Base-by-base conservation (phyloP, 2,113 vertebrate species). In the Cyprinus carpio region DNA sequence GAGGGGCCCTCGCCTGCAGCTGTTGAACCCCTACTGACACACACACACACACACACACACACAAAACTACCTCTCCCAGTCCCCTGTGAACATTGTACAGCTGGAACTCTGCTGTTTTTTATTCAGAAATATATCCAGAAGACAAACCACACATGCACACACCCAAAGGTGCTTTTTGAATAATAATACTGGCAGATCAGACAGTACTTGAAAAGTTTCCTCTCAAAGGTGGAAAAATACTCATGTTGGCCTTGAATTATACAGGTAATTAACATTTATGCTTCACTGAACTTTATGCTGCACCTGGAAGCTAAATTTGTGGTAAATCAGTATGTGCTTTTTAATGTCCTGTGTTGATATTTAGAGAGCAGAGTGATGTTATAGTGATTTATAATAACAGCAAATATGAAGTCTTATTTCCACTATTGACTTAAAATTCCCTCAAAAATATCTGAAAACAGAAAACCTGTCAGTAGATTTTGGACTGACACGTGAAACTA, bases 91-190 rank as follows among this genome's bases (percentile, higher is more conserved):
- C 37, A 51, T 71, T 67, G 75, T 74, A 12, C 75, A 77, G 62
- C 74, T 82, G 81, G 34, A 86, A 75, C 34, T 65, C 64, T 71
- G 75, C 34, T 56, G 37, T 83, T 62, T 62, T 46, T 80, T 77
- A 72, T 79, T 62, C 74, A 40, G 37, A 69, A 69, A 76, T 25
- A 69, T 76, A 85, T 34, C 20, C 11, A 69, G 34, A 10, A 54
- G 78, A 58, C 46, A 27, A 71, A 9, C 65, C 13, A 9, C 16
- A 80, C 81, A 69, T n/a, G 60, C 49, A 80, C 72, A 40, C 46
- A 58, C 56, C 62, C 31, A 75, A 81, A 37, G 58, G 76, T 62
- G 56, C 76, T 79, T 79, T 79, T 6, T 79, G 76, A 62, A 43
- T 7, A 79, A 72, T 5, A 46, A 40, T 9, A 71, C 20, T 40